Base-by-base conservation (phyloP, 2,888 invertebrate species). In the Erebia ligea region DNA sequence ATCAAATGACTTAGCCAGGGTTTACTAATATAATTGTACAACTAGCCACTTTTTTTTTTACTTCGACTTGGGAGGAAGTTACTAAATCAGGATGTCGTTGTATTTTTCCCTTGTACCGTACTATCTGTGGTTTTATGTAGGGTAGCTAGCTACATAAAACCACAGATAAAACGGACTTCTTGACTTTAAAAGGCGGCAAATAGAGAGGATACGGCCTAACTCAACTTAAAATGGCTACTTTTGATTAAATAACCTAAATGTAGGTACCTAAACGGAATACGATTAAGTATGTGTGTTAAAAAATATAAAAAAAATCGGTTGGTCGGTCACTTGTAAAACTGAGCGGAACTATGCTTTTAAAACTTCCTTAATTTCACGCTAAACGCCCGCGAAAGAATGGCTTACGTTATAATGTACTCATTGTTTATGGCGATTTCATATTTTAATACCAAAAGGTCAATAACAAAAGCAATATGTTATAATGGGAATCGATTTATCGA, bases 331-430 rank as follows among this genome's bases (percentile, higher is more conserved):
- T 13, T 45, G n/a, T 65, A 69, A 69, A 58, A 57, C 48, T 50
- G 56, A 69, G 21, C 65, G 68, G 69, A 72, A 68, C 71, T 72
- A 70, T 71, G 59, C 57, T 65, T 71, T 72, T 69, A 61, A 67
- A 65, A 65, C 69, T 69, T 69, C 64, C 69, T 69, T 69, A 69
- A 72, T 70, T 73, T 73, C 72, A 72, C 69, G 73, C 67, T 69
- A 64, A 69, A 69, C 64, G 73, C 64, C 59, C 67, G 69, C 62
- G 45, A 59, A 69, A 65, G 64, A 73, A 69, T 69, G 67, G 56
- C 21, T 69, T 56, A 58, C 59, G 25, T 61, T 57, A 69, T 72
- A 67, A 72, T 50, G 54, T 48, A 59, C 64, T 54, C 11, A 21
- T 25, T 21, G 45, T 65, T 64, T 45, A 42, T 19, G 62, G 56